Evolutionary conservation across 2,888 invertebrate genomes (phyloP).

Genomic region (Torymus auratus): DNA sequence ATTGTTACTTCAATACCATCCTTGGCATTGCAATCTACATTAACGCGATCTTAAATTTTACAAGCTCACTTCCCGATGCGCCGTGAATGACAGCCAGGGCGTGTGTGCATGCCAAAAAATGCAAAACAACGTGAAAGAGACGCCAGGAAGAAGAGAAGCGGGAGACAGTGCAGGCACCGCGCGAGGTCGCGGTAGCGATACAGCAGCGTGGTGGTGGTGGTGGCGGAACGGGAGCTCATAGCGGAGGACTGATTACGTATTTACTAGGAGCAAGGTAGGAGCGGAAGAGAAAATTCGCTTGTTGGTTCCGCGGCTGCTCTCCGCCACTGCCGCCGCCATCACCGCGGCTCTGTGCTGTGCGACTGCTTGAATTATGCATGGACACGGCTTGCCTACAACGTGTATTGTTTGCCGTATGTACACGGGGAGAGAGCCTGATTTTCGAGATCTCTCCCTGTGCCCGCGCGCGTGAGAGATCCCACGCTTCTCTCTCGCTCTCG

Average conservation of each 20-base stretch:
- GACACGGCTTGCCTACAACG: constrained; percentile 75
- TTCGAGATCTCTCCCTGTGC: constrained; percentile 48
- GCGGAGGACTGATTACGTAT: constrained; percentile 76
- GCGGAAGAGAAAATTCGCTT: constrained; percentile 74
- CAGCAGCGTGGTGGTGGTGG: neutral
- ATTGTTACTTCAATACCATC: too few relatives aligned
- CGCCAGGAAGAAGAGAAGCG: neutral
- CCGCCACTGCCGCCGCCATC: constrained; percentile 62
- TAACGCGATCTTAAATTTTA: constrained; percentile 12
- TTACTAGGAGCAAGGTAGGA: constrained; percentile 70
- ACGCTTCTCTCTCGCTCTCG: constrained; percentile 29
- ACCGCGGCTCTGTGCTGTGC: constrained; percentile 69
- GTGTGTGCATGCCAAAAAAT: neutral
- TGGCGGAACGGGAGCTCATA: constrained; percentile 46
- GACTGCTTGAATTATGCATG: constrained; percentile 77
- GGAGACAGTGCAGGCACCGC: neutral
- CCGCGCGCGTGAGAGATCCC: constrained; percentile 43
- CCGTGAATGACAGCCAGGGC: neutral
- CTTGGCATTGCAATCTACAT: neutral
- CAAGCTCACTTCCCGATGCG: neutral
- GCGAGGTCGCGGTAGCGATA: neutral
- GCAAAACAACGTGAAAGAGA: neutral
- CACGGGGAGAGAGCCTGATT: constrained; percentile 59
- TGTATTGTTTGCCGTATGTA: constrained; percentile 74
- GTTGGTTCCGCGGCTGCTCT: constrained; percentile 68